Conservation (phyloP, 2,888 invertebrate species). For the Onthophagus sagittarius region DNA sequence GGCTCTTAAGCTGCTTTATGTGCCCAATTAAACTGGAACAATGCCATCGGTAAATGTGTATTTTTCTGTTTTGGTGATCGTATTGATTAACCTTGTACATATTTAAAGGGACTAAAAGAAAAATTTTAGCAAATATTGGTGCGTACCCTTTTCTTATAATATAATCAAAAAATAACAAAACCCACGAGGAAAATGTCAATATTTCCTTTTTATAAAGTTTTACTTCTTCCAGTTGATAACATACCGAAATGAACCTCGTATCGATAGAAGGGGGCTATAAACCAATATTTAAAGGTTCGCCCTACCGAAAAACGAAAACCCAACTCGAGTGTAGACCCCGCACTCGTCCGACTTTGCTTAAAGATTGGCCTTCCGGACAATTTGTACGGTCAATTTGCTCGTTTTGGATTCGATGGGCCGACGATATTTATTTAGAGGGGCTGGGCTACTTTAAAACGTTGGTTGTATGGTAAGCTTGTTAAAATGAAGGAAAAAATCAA, state of each 20-base stretch:
- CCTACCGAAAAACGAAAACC: neutral
- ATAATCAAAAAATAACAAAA: neutral
- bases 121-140: neutral
- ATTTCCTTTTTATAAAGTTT: neutral
- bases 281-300: neutral
- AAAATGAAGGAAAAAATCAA: too few species aligned
- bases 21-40: neutral
- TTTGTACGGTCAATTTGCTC: slow-evolving; percentile 18
- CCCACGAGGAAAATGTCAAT: neutral
- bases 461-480: too few species aligned
- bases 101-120: neutral
- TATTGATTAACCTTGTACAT: neutral
- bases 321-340: neutral
- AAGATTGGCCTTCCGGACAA: slow-evolving; percentile 17
- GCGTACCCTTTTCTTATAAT: neutral
- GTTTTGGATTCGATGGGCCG: neutral
- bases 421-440: slow-evolving; percentile 17
- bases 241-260: neutral
- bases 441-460: neutral
- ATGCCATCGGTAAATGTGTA: neutral
- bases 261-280: neutral
- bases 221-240: neutral
- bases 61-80: neutral
- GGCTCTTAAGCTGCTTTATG: neutral
- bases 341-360: slow-evolving; percentile 11